Conservation (phyloP, 1,140 invertebrate species). For the Apis dorsata region DNA sequence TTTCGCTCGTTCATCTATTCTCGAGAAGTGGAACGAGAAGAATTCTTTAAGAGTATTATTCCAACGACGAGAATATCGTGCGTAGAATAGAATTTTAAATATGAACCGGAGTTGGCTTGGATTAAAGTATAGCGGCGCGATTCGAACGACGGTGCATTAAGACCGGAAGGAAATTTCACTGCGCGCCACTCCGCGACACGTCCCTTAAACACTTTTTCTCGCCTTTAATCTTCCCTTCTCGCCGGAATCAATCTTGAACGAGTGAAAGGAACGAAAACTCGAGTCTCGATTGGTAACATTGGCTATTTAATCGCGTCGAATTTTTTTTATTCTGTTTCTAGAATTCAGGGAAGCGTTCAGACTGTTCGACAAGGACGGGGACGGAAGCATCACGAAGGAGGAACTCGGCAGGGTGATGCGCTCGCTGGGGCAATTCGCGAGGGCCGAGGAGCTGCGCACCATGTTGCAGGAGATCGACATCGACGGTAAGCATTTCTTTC, state of each 20-base stretch:
- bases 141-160: not conserved
- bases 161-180: not conserved
- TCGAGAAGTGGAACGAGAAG: no score
- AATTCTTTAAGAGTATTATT: no score
- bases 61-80: not conserved
- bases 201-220: not conserved
- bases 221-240: not conserved
- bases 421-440: constrained; percentile 90
- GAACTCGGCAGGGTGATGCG: constrained; percentile 92
- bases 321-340: constrained; percentile 65
- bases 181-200: not conserved
- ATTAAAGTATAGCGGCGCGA: constrained; percentile 1
- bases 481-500: constrained; percentile 83
- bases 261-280: not conserved
- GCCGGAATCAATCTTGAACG: no score
- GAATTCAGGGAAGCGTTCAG: constrained; percentile 93
- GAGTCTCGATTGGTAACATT: not conserved
- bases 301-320: not conserved
- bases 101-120: no score
- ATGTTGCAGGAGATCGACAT: constrained; percentile 95
- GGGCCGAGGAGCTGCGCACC: constrained; percentile 90
- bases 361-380: constrained; percentile 94
- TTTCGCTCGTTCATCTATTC: not conserved
- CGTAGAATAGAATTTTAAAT: not conserved
- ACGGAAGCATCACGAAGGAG: constrained; percentile 93